Evolutionary conservation across 2,113 vertebrate species (phyloP).

Genomic region (Xiphophorus couchianus): DNA sequence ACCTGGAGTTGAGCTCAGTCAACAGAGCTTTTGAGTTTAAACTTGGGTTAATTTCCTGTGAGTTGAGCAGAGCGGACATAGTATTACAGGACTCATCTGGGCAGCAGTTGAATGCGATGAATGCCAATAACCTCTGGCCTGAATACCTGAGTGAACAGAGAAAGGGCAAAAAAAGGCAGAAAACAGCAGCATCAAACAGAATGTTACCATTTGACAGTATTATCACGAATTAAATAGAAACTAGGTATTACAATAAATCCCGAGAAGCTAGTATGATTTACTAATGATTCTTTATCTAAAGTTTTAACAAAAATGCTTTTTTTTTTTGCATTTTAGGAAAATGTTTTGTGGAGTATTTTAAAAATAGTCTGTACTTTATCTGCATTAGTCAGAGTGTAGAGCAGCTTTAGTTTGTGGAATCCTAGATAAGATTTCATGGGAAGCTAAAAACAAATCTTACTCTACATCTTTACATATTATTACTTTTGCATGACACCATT

Average conservation of each 20-base stretch:
- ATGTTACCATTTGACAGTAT: neutral
- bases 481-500: neutral
- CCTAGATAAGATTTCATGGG: neutral
- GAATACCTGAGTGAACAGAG: constrained; percentile 61
- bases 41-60: constrained; percentile 69
- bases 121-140: constrained; percentile 64
- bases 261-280: neutral
- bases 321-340: neutral
- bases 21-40: constrained; percentile 26
- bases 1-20: constrained; percentile 6
- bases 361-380: neutral
- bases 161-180: constrained; percentile 40
- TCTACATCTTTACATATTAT: neutral
- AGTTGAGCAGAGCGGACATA: constrained; percentile 28
- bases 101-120: constrained; percentile 49
- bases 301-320: neutral
- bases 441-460: neutral
- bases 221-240: neutral
- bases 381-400: neutral
- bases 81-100: constrained; percentile 62
- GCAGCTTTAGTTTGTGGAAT: neutral
- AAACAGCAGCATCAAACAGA: constrained; percentile 54
- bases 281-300: neutral
- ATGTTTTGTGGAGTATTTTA: neutral
- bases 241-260: neutral